A percentile compares a stretch with the other conserved stretches of the same genome.
Evolutionary conservation across 2,888 invertebrate genomes (phyloP).

Genomic region (Dioctria rufipes): DNA sequence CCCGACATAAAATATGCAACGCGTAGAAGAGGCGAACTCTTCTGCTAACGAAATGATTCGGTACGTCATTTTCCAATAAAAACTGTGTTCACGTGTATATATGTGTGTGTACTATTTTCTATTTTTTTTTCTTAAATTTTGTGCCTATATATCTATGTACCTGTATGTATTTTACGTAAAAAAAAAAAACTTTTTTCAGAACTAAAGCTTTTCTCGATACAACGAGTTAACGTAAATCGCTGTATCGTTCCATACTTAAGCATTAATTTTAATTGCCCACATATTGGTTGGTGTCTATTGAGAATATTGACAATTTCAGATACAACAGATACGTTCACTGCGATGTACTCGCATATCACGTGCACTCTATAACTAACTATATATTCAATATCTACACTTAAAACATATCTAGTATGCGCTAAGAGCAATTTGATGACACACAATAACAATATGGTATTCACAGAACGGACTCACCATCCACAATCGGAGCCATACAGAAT

Average conservation of each 20-base stretch:
- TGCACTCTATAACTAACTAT: background rate
- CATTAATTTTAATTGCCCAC: background rate
- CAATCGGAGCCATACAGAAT: background rate
- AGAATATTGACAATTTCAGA: conserved; percentile 1
- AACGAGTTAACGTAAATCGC: background rate
- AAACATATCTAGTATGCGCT: background rate
- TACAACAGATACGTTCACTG: background rate
- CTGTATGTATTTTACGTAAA: background rate
- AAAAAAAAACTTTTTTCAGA: background rate
- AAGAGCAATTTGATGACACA: conserved; percentile 3
- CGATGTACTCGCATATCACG: background rate
- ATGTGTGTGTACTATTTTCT: conserved; percentile 18
- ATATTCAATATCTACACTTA: background rate
- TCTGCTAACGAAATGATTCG: conserved; percentile 63
- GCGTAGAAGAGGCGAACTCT: conserved; percentile 61
- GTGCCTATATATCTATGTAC: background rate
- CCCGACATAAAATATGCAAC: conserved; percentile 60
- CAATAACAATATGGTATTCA: background rate
- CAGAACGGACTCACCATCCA: background rate
- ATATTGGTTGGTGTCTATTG: conserved; percentile 1
- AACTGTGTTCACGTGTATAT: conserved; percentile 35
- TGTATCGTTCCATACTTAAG: background rate
- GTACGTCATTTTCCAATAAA: conserved; percentile 61
- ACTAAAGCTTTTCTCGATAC: background rate
- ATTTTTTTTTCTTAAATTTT: conserved; percentile 2